Evolutionary conservation across 2,888 invertebrate species (phyloP), one percentile per base, ranked within the genome.

Genomic region (Tryphoninae sp.): DNA sequence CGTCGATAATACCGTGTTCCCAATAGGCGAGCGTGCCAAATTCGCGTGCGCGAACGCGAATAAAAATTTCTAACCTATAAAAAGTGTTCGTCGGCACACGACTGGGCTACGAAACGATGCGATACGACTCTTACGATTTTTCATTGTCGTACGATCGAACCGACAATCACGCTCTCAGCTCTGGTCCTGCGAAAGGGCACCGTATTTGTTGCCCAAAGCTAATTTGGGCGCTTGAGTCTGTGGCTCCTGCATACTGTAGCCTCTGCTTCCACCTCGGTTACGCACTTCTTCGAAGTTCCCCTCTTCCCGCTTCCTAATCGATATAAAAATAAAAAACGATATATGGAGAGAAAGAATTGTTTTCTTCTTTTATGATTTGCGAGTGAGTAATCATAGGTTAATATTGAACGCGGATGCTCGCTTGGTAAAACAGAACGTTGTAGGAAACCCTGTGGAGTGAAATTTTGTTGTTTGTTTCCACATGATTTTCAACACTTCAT

Each of bases 131-230:
- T 86, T 88, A 87, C 87, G 89, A 89, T 89, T 88, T 86, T 86
- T 87, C 86, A 86, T 87, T 87, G 84, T 88, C 86, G 80, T 82
- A 74, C 71, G 73, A 83, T 67, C 86, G 87, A 72, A 85, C 83
- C 86, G 80, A 62, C 61, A 81, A 79, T 84, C 88, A 85, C 80
- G 84, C 82, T 92, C 92, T 93, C 92, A 93, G 92, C 92, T 93
- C 87, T 93, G 92, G 90, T 94, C 94, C 87, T 93, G 93, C 85
- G 94, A 93, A 16, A 95, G 92, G 82, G 95, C 94, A 87, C 94
- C 94, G 87, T 93, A 95, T 89, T 95, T 95, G 92, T 95, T 95
- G 85, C 94, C 95, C 87, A 95, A 92, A 23, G 93, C 93, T 58
- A 95, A 90, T 83, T 94, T 94, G 58, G 94, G 93, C 67, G 93